A percentile compares a stretch with the other conserved stretches of the same genome.
phyloP scores from a whole-genome alignment of 2,888 invertebrate genomes.

The Hirtodrosophila histrioides region DNA sequence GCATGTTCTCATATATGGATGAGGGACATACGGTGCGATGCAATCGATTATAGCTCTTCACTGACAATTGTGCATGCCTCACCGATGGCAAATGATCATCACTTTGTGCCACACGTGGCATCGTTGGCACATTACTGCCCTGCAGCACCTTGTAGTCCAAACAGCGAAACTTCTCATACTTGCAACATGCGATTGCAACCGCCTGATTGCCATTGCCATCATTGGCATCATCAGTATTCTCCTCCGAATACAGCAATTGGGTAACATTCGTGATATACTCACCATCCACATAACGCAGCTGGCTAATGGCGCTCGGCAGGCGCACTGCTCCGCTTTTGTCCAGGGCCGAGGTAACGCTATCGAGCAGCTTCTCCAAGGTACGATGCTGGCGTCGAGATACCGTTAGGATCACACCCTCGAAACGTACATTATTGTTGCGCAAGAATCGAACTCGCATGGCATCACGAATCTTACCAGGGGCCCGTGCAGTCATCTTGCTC shows the following conservation, averaged over 20 bases:
- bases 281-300: not conserved
- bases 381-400: not conserved
- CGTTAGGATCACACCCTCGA: not conserved
- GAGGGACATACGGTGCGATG: conserved; percentile 3
- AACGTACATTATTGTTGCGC: not conserved
- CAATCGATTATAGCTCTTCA: too few relatives aligned
- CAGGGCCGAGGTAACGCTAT: not conserved
- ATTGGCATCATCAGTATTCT: not conserved
- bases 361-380: not conserved
- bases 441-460: not conserved
- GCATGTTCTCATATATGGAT: not conserved
- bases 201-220: not conserved
- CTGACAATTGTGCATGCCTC: too few relatives aligned
- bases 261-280: not conserved
- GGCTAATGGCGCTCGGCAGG: not conserved
- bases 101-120: too few relatives aligned
- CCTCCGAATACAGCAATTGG: not conserved
- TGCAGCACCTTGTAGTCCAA: not conserved
- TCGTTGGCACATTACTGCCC: too few relatives aligned
- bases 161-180: conserved; percentile 3
- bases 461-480: not conserved
- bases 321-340: not conserved
- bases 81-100: too few relatives aligned
- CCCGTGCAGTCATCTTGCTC: too few relatives aligned
- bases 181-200: conserved; percentile 1